Conservation (phyloP, 1,140 invertebrate genomes). For the Drosophila sturtevanti region DNA sequence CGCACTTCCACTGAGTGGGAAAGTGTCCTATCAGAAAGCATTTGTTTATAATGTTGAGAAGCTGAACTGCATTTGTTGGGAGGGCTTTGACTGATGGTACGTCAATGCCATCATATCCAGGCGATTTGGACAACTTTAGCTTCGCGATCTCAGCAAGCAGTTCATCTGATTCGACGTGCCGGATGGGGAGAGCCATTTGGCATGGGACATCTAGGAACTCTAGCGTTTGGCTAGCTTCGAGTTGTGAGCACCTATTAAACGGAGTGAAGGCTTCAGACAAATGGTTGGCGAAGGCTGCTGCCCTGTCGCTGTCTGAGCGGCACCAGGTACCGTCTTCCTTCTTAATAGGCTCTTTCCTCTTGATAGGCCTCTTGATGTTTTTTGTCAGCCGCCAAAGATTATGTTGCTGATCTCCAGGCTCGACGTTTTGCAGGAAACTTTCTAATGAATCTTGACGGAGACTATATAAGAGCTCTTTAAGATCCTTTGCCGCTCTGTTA, state of each 20-base stretch:
- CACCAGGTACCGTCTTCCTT: neutral
- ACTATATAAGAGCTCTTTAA: too few relatives aligned
- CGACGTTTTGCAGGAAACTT: neutral
- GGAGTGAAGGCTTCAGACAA: neutral
- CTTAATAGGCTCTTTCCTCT: neutral
- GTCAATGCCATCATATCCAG: neutral
- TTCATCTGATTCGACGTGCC: neutral
- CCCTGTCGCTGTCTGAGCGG: too few relatives aligned
- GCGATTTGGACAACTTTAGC: neutral
- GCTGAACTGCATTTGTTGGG: too few relatives aligned
- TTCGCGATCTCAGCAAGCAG: neutral
- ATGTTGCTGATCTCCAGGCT: neutral
- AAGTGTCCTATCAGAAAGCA: too few relatives aligned
- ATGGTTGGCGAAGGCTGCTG: slow-evolving; percentile 1
- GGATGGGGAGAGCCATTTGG: neutral
- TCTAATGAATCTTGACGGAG: neutral
- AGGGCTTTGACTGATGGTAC: neutral
- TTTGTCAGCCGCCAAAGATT: neutral
- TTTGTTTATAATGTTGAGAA: too few relatives aligned
- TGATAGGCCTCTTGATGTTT: neutral
- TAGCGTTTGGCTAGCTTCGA: neutral
- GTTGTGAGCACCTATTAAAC: neutral
- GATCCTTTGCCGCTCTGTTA: neutral
- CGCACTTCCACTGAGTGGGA: too few relatives aligned
- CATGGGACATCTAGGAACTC: neutral